Evolutionary conservation across 2,888 invertebrate genomes (phyloP), one percentile per base, ranked within the genome.

Genomic region (Drosophila monieri): DNA sequence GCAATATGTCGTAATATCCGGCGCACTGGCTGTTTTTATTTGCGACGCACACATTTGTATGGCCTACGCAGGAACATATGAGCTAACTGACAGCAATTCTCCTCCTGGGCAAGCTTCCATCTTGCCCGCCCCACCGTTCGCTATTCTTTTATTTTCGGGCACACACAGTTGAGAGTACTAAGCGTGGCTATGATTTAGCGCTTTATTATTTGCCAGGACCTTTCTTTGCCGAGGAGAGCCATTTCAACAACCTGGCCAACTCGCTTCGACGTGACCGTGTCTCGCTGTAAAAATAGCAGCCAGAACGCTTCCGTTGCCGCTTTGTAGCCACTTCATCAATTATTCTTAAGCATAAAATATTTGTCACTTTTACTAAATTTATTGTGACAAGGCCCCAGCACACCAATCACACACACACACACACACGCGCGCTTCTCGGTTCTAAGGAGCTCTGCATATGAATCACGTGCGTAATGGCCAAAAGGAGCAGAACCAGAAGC

Each of bases 331-430:
- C 86, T 88, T 89, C 89, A 89, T 87, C 88, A 89, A 89, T 87
- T 89, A 88, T 86, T 77, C 85, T 89, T 89, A 86, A 86, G 87
- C 81, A 86, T 86, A 77, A 88, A 89, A 89, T 88, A 89, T 88
- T 88, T 87, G 87, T 89, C 89, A 89, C 85, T 88, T 89, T 89
- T 88, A 81, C 68, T 88, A 81, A 87, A 87, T 87, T 87, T 89
- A 87, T 88, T 87, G 86, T 87, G 88, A 88, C 88, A 89, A 78
- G 78, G 55, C 57, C 53, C 72, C 61, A 53, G 60, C 77, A 77
- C 66, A 73, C 73, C 71, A 72, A 73, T 58, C 64, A 69, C 55
- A 37, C 71, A 55, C 58, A 69, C 55, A 37, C 71, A 55, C 58
- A 59, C 68, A 58, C 46, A 47, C 60, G 37, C 46, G 14, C 37